These are phyloP conservation scores for Albula glossodonta DNA, from an alignment of 2,113 vertebrate species.

Conservation along the genomic window DNA sequence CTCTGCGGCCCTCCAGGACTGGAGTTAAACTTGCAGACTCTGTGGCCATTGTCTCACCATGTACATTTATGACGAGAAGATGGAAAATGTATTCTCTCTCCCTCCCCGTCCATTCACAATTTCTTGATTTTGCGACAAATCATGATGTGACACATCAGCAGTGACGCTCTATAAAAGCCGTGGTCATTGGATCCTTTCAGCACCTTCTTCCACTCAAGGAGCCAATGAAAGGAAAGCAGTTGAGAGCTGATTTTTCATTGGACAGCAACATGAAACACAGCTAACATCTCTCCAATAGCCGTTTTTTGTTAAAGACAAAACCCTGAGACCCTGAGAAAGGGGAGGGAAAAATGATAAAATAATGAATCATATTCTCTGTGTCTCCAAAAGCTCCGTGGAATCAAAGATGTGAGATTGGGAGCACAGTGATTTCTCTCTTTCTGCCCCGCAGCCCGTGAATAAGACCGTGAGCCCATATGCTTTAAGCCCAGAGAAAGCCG, in stretches of 20 bases:
- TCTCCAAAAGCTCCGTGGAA: constrained; percentile 16
- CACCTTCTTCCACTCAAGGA: not conserved
- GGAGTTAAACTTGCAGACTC: no score
- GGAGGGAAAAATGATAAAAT: constrained; percentile 10
- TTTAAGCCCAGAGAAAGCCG: constrained; percentile 77
- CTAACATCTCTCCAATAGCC: not conserved
- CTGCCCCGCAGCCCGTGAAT: constrained; percentile 78
- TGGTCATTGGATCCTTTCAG: not conserved
- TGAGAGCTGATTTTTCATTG: constrained; percentile 3
- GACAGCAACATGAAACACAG: not conserved
- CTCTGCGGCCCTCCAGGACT: no score
- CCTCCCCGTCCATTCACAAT: no score
- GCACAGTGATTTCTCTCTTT: constrained; percentile 46
- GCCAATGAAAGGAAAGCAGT: not conserved
- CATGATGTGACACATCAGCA: not conserved
- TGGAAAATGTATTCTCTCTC: no score
- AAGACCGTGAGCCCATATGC: constrained; percentile 79
- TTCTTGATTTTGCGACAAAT: not conserved
- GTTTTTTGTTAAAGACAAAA: not conserved
- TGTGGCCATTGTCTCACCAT: no score
- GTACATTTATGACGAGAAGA: no score
- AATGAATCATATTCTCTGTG: constrained; percentile 3
- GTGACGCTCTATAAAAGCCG: not conserved
- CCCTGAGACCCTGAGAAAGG: not conserved
- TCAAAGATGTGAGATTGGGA: constrained; percentile 21